Percentiles rank a stretch among this genome's conserved stretches.
phyloP scores from a whole-genome alignment of 2,888 invertebrate species.

The Drosophila pegasa region DNA sequence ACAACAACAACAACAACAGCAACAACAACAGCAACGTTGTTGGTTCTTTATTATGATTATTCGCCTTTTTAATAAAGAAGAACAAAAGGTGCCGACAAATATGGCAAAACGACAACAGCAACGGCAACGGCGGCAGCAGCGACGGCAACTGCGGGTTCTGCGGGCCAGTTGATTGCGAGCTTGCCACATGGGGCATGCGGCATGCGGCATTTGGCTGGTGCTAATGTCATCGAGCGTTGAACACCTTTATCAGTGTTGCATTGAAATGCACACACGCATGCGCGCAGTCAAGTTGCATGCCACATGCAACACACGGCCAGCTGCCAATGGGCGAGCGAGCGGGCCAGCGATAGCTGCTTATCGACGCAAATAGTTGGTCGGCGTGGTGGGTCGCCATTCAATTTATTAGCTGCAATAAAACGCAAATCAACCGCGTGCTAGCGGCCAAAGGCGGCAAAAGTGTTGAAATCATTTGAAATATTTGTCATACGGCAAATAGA shows the following conservation, averaged over 20 bases:
- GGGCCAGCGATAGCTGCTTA: conserved; percentile 38
- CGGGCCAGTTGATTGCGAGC: conserved; percentile 56
- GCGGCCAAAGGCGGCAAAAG: conserved; percentile 59
- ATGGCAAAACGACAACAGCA: conserved; percentile 73
- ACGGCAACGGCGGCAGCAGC: conserved; percentile 31
- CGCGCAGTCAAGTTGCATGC: conserved; percentile 61
- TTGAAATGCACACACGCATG: conserved; percentile 80
- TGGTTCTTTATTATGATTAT: conserved; percentile 80
- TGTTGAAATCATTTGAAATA: conserved; percentile 82
- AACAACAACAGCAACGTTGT: conserved; percentile 56
- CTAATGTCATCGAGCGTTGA: conserved; percentile 82
- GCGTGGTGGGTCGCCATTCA: conserved; percentile 73
- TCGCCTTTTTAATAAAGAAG: conserved; percentile 81
- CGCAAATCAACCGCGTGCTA: conserved; percentile 68
- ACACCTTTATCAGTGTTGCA: conserved; percentile 82
- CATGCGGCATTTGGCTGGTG: conserved; percentile 77
- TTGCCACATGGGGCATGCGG: conserved; percentile 22
- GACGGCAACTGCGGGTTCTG: conserved; percentile 39
- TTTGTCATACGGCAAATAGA: conserved; percentile 77
- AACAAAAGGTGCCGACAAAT: conserved; percentile 80
- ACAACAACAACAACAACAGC: conserved; percentile 65
- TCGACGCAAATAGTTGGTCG: conserved; percentile 68
- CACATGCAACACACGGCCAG: conserved; percentile 50
- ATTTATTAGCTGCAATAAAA: conserved; percentile 81
- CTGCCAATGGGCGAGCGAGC: conserved; percentile 11